A percentile compares a stretch with the other conserved stretches of the same genome.
Evolutionary conservation across 2,113 vertebrate genomes (phyloP).

Genomic region (Aegotheles bennettii): DNA sequence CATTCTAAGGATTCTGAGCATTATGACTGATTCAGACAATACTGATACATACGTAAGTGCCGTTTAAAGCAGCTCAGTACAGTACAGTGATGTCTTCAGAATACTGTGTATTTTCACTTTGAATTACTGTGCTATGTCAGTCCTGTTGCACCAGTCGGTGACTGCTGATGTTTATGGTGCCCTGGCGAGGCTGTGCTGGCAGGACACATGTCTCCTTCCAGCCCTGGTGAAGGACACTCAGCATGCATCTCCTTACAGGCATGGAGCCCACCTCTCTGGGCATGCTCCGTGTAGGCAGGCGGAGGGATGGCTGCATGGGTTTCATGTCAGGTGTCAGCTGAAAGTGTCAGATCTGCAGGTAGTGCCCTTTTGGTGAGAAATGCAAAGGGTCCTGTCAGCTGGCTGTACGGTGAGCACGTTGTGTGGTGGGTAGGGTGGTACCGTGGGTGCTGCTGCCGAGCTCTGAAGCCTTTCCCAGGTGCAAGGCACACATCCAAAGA

Average conservation of each 20-base stretch:
- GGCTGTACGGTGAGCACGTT: no score
- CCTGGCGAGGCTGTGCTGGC: background rate
- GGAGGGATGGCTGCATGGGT: background rate
- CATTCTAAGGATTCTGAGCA: background rate
- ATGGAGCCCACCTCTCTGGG: no score
- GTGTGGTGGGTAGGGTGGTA: background rate
- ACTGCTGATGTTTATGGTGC: background rate
- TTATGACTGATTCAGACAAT: background rate
- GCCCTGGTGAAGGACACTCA: background rate
- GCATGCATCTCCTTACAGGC: rapidly evolving
- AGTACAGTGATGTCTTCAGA: background rate
- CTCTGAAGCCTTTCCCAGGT: background rate
- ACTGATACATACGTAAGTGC: background rate
- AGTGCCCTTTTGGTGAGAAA: background rate
- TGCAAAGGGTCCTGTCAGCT: background rate
- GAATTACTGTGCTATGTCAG: background rate
- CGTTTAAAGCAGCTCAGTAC: background rate
- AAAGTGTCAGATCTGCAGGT: background rate
- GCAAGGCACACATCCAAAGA: background rate
- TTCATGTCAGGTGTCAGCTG: background rate
- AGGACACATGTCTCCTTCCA: rapidly evolving
- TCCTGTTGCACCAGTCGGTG: background rate
- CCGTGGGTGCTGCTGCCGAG: background rate
- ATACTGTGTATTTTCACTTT: background rate
- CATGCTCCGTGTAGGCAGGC: rapidly evolving